These are phyloP conservation scores for Oasisia sp. DNA, from an alignment of 2,888 invertebrate genomes.

Conservation along the genomic window DNA sequence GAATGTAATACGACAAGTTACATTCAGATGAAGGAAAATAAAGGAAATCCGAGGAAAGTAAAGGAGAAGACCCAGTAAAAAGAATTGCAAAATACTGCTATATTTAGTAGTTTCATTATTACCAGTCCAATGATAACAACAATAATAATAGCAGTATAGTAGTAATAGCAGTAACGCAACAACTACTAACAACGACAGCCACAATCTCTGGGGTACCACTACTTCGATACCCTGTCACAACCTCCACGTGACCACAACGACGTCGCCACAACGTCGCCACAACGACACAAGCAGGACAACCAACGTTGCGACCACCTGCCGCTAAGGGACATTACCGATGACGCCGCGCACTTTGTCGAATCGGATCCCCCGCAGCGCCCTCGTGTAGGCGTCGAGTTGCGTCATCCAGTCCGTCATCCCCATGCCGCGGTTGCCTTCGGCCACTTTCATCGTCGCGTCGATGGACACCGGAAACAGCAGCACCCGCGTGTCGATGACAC, in stretches of 20 bases:
- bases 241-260: background rate
- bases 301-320: background rate
- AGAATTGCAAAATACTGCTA: too few species aligned
- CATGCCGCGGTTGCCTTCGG: constrained; percentile 22
- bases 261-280: background rate
- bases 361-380: constrained; percentile 27
- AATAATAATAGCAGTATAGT: background rate
- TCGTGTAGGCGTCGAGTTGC: constrained; percentile 25
- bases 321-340: constrained; percentile 24
- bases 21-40: too few species aligned
- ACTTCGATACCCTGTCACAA: background rate
- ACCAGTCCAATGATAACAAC: background rate
- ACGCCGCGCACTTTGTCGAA: constrained; percentile 29
- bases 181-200: background rate
- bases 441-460: constrained; percentile 29
- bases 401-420: constrained; percentile 22
- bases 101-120: background rate
- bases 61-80: too few species aligned
- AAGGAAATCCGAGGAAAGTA: too few species aligned
- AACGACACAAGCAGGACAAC: background rate
- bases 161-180: background rate
- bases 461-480: constrained; percentile 31
- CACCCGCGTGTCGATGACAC: constrained; percentile 30
- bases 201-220: background rate
- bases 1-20: too few species aligned